Conservation (phyloP, 1,140 invertebrate genomes). For the Archegozetes longisetosus region DNA sequence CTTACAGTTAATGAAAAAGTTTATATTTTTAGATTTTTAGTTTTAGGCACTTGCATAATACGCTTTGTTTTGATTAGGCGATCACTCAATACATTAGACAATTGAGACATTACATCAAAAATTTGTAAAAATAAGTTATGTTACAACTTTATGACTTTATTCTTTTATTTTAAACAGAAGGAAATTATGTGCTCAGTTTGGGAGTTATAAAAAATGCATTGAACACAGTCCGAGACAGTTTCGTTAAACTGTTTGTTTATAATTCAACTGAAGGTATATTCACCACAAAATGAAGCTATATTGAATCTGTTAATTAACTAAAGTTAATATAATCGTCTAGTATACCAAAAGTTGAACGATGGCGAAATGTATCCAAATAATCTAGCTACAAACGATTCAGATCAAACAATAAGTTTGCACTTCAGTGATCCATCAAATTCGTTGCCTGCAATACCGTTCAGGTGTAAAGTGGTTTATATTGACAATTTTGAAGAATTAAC, state of each 20-base stretch:
- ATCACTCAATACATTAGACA: too few species aligned
- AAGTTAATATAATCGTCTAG: neutral
- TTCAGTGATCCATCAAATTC: neutral
- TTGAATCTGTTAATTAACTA: neutral
- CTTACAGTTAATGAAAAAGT: too few species aligned
- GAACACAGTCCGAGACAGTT: neutral
- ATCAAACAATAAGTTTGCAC: neutral
- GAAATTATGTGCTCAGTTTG: slow-evolving; percentile 9
- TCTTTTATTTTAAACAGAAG: too few species aligned
- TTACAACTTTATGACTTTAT: too few species aligned
- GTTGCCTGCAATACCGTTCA: neutral
- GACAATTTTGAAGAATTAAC: neutral
- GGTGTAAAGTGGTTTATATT: neutral
- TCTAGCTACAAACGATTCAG: slow-evolving; percentile 1
- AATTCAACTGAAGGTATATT: slow-evolving; percentile 1
- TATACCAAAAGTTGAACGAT: neutral
- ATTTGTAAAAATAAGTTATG: too few species aligned
- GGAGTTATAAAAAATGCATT: slow-evolving; percentile 6
- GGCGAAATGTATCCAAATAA: neutral
- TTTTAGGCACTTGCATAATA: too few species aligned
- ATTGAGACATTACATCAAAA: too few species aligned
- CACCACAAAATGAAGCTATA: neutral
- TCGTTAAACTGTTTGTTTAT: slow-evolving; percentile 7
- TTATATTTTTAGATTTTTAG: too few species aligned
- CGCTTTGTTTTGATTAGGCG: too few species aligned